Conservation (phyloP, 2,797 vertebrate species). For the Melanotaenia boesemani region DNA sequence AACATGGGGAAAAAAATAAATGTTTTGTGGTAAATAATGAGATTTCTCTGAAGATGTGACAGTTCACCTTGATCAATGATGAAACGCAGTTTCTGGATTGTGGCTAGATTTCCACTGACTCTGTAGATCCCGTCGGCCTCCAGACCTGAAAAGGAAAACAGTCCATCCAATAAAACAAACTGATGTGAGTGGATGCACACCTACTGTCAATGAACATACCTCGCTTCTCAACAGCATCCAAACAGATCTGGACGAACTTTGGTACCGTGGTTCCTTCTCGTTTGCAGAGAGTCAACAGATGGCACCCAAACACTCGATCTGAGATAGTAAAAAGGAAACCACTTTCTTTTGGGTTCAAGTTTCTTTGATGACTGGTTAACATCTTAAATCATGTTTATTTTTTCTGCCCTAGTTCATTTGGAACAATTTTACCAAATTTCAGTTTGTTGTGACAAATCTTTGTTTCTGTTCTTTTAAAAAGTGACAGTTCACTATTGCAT, state of each 20-base stretch:
- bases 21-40: too few species aligned
- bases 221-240: constrained; percentile 90
- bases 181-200: background rate
- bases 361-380: background rate
- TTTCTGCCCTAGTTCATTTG: too few species aligned
- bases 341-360: background rate
- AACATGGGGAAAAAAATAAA: too few species aligned
- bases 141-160: constrained; percentile 78
- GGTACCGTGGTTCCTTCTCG: constrained; percentile 91
- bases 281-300: constrained; percentile 88
- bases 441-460: too few species aligned
- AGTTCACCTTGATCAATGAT: constrained; percentile 60
- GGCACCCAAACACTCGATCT: constrained; percentile 96
- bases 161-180: background rate
- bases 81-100: constrained; percentile 89
- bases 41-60: too few species aligned
- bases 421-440: too few species aligned
- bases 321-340: background rate
- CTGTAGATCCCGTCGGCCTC: constrained; percentile 92
- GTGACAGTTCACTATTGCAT: too few species aligned
- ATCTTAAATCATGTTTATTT: background rate
- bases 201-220: constrained; percentile 72
- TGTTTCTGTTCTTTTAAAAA: too few species aligned
- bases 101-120: constrained; percentile 93
- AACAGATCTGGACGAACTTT: constrained; percentile 88